Conservation (phyloP, 2,888 invertebrate species). For the Drosophila birchii region DNA sequence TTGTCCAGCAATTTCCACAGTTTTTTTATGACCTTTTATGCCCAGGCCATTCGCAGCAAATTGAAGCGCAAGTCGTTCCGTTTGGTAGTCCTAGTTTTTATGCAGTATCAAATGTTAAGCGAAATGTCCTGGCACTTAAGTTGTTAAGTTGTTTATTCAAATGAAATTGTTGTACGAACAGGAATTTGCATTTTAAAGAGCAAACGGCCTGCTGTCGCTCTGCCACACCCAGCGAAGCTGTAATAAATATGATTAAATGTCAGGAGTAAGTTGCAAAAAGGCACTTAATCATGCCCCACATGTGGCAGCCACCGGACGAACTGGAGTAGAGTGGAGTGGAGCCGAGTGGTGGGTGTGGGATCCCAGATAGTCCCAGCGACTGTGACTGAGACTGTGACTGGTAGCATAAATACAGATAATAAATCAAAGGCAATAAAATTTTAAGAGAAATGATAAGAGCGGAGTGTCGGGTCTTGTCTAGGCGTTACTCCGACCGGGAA, state of each 20-base stretch:
- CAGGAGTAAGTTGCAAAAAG: conserved; percentile 60
- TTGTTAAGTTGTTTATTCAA: conserved; percentile 50
- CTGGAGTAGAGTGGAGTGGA: background rate
- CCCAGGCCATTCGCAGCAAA: conserved; percentile 56
- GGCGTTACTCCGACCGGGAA: conserved; percentile 7
- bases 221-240: conserved; percentile 5
- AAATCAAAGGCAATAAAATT: conserved; percentile 66
- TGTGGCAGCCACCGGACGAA: conserved; percentile 51
- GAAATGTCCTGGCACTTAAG: conserved; percentile 51
- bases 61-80: conserved; percentile 47
- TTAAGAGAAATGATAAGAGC: conserved; percentile 36
- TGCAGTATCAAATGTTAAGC: conserved; percentile 63
- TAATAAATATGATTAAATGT: conserved; percentile 68
- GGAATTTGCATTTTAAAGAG: conserved; percentile 66
- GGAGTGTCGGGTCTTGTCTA: conserved; percentile 26
- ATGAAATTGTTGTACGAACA: conserved; percentile 52
- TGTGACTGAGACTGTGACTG: conserved; percentile 21
- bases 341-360: background rate
- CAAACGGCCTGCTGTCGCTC: conserved; percentile 5
- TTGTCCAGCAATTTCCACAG: conserved; percentile 36
- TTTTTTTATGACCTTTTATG: conserved; percentile 52
- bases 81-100: conserved; percentile 47
- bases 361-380: conserved; percentile 37
- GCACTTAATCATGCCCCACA: conserved; percentile 74
- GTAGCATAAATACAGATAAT: conserved; percentile 68